phyloP scores from a whole-genome alignment of 2,888 invertebrate genomes.

The Cantharis nigra region DNA sequence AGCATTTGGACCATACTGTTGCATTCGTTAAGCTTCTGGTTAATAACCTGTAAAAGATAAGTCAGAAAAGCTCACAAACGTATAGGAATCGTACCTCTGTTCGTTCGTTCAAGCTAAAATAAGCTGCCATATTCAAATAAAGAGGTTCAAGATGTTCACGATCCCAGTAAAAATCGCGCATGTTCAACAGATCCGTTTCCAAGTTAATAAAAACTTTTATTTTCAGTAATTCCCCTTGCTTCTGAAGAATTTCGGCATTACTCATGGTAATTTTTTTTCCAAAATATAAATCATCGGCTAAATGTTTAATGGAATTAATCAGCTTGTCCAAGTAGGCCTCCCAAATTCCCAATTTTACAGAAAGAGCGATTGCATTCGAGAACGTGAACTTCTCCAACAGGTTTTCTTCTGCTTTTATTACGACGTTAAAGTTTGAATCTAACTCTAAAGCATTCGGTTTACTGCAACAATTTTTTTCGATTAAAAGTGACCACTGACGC shows the following conservation, averaged over 20 bases:
- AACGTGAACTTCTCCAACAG: conserved; percentile 87
- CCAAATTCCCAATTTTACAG: conserved; percentile 94
- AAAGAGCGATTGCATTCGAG: conserved; percentile 91
- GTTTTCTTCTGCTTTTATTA: conserved; percentile 52
- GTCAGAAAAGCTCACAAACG: neutral
- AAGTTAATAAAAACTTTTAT: conserved; percentile 89
- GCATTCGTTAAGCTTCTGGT: conserved; percentile 94
- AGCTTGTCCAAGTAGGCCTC: conserved; percentile 84
- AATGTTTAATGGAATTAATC: conserved; percentile 80
- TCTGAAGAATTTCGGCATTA: conserved; percentile 72
- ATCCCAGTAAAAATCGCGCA: conserved; percentile 99
- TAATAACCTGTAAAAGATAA: conserved; percentile 75
- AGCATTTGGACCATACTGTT: conserved; percentile 89
- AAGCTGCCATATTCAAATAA: conserved; percentile 80
- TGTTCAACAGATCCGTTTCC: conserved; percentile 91
- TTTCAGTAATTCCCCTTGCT: conserved; percentile 87
- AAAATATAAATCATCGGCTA: conserved; percentile 78
- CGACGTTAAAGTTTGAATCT: conserved; percentile 47
- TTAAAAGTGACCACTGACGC: too few relatives aligned
- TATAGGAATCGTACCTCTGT: conserved; percentile 67
- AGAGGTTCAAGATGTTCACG: conserved; percentile 84
- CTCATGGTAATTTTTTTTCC: conserved; percentile 74
- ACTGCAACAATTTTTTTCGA: conserved; percentile 32
- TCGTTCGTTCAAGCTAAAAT: conserved; percentile 83
- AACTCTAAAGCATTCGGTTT: conserved; percentile 44